Conservation (phyloP, 2,797 vertebrate genomes). For the Syngnathus rostellatus region DNA sequence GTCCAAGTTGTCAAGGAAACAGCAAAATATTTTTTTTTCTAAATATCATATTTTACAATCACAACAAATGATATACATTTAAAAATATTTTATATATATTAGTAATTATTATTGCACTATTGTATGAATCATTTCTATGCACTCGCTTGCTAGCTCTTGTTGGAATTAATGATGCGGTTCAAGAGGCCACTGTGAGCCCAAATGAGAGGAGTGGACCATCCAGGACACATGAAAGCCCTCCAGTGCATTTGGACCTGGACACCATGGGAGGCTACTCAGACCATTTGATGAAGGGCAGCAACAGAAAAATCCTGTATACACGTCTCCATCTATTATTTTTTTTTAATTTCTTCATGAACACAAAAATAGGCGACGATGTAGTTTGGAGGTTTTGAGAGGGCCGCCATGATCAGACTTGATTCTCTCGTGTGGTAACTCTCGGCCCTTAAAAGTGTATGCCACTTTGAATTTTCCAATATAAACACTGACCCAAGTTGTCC, state of each 20-base stretch:
- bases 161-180: slow-evolving; percentile 68
- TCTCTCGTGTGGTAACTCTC: too few species aligned
- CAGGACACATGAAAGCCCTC: slow-evolving; percentile 66
- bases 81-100: too few species aligned
- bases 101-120: too few species aligned
- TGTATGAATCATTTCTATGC: slow-evolving; percentile 35
- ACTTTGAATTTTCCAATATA: background rate
- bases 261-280: slow-evolving; percentile 45
- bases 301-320: slow-evolving; percentile 43
- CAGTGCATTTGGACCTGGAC: slow-evolving; percentile 63
- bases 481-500: background rate
- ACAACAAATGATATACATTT: too few species aligned
- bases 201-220: slow-evolving; percentile 63
- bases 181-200: slow-evolving; percentile 49
- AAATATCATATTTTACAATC: too few species aligned
- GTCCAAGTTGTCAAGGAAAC: too few species aligned
- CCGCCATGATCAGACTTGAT: too few species aligned
- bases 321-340: background rate
- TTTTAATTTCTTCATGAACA: background rate
- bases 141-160: slow-evolving; percentile 41
- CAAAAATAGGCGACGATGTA: too few species aligned
- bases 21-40: too few species aligned
- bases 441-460: background rate
- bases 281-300: slow-evolving; percentile 50
- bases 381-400: too few species aligned